phyloP scores from a whole-genome alignment of 2,113 vertebrate species.

The Psilopogon haemacephalus region DNA sequence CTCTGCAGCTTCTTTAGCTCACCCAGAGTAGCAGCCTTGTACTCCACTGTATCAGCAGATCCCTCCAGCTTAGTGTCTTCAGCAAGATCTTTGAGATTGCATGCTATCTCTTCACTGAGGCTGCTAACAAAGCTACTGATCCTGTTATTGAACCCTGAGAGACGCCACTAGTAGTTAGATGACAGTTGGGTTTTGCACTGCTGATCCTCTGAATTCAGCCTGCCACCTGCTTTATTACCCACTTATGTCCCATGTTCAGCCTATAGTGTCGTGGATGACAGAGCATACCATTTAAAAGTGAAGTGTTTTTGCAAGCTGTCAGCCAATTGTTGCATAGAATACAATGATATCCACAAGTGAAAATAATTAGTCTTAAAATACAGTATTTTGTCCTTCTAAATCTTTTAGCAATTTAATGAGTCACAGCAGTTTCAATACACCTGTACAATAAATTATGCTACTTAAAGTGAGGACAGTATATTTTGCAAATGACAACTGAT shows the following conservation, averaged over 20 bases:
- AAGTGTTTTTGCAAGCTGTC: not conserved
- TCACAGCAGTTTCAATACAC: not conserved
- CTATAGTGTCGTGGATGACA: not conserved
- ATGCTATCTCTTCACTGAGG: not conserved
- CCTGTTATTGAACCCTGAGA: not conserved
- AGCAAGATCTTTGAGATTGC: not conserved
- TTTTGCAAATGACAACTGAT: not conserved
- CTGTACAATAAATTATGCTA: not conserved
- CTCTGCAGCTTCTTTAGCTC: not conserved
- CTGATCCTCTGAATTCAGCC: not conserved
- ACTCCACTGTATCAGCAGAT: not conserved
- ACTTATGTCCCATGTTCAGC: not conserved
- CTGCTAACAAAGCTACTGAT: not conserved
- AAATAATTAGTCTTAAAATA: not conserved
- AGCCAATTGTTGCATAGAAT: not conserved
- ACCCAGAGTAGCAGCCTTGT: not conserved
- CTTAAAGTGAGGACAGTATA: not conserved
- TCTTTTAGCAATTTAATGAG: not conserved
- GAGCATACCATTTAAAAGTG: not conserved
- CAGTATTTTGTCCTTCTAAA: rapidly evolving
- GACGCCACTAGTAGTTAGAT: not conserved
- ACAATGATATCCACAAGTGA: not conserved
- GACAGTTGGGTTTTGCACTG: not conserved
- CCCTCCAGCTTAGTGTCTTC: not conserved
- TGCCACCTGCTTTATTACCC: not conserved